phyloP scores from a whole-genome alignment of 53 echinoderm and acorn worm species.

The Mesocentrotus franciscanus region DNA sequence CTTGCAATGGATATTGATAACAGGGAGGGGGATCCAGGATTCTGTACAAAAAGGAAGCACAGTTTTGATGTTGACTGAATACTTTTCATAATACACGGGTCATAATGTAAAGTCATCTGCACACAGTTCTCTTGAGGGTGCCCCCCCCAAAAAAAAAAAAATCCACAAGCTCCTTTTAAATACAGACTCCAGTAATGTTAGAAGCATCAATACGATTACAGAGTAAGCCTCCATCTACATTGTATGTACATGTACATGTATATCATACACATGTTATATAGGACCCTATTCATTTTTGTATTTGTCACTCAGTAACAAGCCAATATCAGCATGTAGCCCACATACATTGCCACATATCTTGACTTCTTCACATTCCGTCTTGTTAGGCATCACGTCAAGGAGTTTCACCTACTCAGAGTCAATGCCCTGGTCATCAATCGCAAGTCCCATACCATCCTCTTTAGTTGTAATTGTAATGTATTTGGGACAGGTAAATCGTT shows the following conservation, averaged over 20 bases:
- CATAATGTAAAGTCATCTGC: too few relatives aligned
- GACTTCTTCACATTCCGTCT: constrained; percentile 52
- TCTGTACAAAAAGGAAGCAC: too few relatives aligned
- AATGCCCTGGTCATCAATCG: constrained; percentile 22
- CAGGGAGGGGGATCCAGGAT: too few relatives aligned
- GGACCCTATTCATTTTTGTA: neutral
- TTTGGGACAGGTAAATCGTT: neutral
- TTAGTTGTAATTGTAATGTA: neutral
- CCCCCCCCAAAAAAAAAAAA: neutral
- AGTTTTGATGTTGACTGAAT: too few relatives aligned
- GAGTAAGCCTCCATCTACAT: too few relatives aligned
- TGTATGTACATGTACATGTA: too few relatives aligned
- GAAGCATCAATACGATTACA: neutral
- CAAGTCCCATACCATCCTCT: neutral
- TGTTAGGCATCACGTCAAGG: constrained; percentile 29
- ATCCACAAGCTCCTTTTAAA: neutral
- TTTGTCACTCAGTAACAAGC: neutral
- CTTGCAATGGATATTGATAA: too few relatives aligned
- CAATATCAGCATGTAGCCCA: neutral
- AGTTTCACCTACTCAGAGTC: neutral
- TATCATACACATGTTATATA: neutral
- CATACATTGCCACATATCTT: constrained; percentile 31
- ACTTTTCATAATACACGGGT: too few relatives aligned
- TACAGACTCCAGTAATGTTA: neutral
- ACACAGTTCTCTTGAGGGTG: neutral